Conservation (phyloP, 2,797 vertebrate genomes). For the Rousettus madagascariensis region DNA sequence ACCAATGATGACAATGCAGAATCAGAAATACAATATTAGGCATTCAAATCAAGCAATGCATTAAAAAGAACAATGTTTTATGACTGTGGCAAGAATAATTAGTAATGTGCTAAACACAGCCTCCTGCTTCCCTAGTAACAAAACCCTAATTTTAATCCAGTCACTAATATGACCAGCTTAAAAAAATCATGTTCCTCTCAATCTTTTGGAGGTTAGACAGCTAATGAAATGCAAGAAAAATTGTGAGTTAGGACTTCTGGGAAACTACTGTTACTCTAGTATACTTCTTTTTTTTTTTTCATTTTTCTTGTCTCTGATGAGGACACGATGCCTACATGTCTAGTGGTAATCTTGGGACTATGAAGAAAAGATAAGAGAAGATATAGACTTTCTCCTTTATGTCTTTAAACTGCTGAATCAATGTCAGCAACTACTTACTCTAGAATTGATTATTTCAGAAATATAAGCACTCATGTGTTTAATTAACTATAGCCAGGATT, state of each 20-base stretch:
- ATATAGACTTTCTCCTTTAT: background rate
- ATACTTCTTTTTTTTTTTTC: too few relatives aligned
- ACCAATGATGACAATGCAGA: background rate
- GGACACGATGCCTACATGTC: background rate
- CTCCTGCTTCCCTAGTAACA: background rate
- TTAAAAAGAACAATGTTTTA: background rate
- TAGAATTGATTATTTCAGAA: background rate
- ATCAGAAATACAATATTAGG: background rate
- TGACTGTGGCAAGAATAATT: background rate
- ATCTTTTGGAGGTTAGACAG: background rate
- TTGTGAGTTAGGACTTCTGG: background rate
- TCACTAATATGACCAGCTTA: background rate
- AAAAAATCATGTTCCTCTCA: background rate
- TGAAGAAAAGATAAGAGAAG: background rate
- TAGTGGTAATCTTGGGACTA: background rate
- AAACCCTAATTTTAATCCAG: background rate
- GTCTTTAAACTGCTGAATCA: background rate
- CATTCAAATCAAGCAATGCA: background rate
- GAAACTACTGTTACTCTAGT: background rate
- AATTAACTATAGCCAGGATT: background rate
- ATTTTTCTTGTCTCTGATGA: slow-evolving; percentile 4
- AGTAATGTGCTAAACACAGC: background rate
- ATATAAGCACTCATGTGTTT: background rate
- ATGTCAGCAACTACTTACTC: background rate
- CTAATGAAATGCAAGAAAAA: background rate